A percentile compares a stretch with the other conserved stretches of the same genome.
These are phyloP conservation scores for Babylonia areolata DNA, from an alignment of 1,140 invertebrate genomes.

Conservation along the genomic window DNA sequence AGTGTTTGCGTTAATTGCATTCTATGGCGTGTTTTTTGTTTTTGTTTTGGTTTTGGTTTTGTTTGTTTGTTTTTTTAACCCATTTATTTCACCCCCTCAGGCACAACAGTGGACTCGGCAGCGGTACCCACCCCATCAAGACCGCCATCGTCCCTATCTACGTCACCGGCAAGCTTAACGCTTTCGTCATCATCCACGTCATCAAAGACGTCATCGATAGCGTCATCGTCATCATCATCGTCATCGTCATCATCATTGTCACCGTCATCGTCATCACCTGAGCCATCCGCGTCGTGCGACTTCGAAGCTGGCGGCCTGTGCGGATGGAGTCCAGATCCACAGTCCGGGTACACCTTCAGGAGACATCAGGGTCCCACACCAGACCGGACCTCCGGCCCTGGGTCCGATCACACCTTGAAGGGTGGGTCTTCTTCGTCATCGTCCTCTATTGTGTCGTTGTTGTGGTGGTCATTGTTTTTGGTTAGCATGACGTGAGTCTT, in stretches of 20 bases:
- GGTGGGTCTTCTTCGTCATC: neutral
- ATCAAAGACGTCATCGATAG: neutral
- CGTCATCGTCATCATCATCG: neutral
- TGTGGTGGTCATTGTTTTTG: no score
- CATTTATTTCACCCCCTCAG: neutral
- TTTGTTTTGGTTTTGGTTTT: no score
- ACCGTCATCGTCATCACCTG: neutral
- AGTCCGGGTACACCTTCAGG: neutral
- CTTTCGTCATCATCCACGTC: neutral
- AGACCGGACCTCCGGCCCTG: neutral
- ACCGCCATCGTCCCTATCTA: neutral
- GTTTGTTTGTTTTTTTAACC: no score
- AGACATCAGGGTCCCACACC: neutral
- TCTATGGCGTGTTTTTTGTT: no score
- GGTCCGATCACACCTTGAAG: neutral
- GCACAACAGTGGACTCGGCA: no score
- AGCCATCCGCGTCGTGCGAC: neutral
- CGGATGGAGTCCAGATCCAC: neutral
- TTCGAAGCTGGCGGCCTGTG: neutral
- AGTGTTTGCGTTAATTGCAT: neutral
- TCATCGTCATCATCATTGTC: neutral
- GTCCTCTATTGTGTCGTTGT: no score
- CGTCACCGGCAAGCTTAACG: no score
- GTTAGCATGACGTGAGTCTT: no score
- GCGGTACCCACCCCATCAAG: neutral